Conservation (phyloP, 2,113 vertebrate genomes). For the Esox niger region DNA sequence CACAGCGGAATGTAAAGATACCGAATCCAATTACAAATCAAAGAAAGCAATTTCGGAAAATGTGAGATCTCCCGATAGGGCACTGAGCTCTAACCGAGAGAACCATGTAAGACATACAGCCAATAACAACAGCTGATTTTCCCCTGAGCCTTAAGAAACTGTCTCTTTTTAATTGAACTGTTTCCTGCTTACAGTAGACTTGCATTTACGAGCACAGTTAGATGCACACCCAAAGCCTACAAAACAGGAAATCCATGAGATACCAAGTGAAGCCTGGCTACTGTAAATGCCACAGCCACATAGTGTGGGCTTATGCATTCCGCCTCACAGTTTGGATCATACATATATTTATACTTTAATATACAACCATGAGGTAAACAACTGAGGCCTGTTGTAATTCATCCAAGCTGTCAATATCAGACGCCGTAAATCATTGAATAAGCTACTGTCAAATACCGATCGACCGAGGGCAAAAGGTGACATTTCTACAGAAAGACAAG, state of each 20-base stretch:
- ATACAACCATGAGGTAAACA: constrained; percentile 32
- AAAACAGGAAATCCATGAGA: constrained; percentile 65
- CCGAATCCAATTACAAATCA: constrained; percentile 62
- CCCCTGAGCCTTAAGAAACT: constrained; percentile 54
- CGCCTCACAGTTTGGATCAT: constrained; percentile 43
- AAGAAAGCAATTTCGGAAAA: constrained; percentile 56
- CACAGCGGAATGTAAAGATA: constrained; percentile 47
- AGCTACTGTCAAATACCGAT: constrained; percentile 41
- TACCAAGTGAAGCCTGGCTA: constrained; percentile 21
- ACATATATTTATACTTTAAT: constrained; percentile 63
- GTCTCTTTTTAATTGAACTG: constrained; percentile 44
- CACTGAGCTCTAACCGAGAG: neutral
- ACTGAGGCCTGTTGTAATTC: constrained; percentile 50
- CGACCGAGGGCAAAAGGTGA: constrained; percentile 45
- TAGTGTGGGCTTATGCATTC: constrained; percentile 41
- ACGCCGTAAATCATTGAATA: constrained; percentile 47
- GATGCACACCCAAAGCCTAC: constrained; percentile 59
- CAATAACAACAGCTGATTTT: constrained; percentile 43
- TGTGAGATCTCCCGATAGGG: constrained; percentile 48
- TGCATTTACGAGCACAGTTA: constrained; percentile 58
- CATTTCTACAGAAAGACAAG: constrained; percentile 52
- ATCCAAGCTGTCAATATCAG: constrained; percentile 52
- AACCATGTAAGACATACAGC: constrained; percentile 41
- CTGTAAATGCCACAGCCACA: constrained; percentile 53
- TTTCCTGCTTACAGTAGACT: constrained; percentile 52